Conservation (phyloP, 1,140 invertebrate genomes). For the Lycorma delicatula region DNA sequence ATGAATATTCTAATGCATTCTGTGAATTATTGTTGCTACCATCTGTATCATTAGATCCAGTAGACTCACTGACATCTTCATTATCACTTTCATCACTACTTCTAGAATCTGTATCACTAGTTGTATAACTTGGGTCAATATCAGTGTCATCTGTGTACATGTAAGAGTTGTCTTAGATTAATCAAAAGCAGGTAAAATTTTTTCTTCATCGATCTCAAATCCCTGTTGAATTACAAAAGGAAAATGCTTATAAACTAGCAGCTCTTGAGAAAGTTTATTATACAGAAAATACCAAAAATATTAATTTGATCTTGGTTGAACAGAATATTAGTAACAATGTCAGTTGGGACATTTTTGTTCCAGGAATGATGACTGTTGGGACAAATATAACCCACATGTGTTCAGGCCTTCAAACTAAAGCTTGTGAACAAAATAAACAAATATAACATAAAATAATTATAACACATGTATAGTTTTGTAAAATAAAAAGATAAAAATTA, state of each 20-base stretch:
- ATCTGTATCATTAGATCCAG: neutral
- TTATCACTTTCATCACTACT: neutral
- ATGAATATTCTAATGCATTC: neutral
- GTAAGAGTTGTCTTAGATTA: neutral
- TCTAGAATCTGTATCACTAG: neutral
- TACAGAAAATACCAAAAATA: neutral
- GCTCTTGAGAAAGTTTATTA: neutral
- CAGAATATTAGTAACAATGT: neutral
- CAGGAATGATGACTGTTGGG: too few species aligned
- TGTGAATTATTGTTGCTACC: neutral
- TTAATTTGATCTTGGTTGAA: too few species aligned
- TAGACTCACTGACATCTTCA: neutral
- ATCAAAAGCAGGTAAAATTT: neutral
- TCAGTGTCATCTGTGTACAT: neutral
- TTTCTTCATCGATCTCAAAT: constrained; percentile 1
- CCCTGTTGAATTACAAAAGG: too few species aligned
- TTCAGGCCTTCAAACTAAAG: too few species aligned
- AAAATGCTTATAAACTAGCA: too few species aligned
- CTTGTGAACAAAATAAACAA: neutral
- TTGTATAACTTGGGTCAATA: neutral
- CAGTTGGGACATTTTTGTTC: too few species aligned
- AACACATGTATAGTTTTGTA: too few species aligned
- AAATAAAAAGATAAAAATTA: too few species aligned
- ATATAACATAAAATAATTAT: too few species aligned
- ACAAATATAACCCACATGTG: too few species aligned